Percentiles rank a stretch among this genome's conserved stretches.
Evolutionary conservation across 2,113 vertebrate species (phyloP).

Genomic region (Catharus fuscescens): DNA sequence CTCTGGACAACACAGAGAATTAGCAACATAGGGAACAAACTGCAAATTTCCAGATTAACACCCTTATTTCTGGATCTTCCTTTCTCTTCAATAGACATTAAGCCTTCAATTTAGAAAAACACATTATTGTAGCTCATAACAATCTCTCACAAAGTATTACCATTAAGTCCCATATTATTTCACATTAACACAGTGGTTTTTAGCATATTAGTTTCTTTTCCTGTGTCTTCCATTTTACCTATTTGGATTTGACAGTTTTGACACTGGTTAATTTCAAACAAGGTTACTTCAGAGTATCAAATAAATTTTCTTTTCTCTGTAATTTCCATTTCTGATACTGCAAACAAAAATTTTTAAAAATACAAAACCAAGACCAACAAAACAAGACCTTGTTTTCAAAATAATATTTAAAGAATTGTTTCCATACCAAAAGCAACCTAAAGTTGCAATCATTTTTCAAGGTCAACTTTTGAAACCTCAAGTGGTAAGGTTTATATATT

Average conservation of each 20-base stretch:
- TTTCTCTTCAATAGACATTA: background rate
- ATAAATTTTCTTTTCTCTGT: background rate
- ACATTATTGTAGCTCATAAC: background rate
- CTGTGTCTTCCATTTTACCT: background rate
- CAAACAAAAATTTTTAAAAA: background rate
- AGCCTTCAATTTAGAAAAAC: background rate
- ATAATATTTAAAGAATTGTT: background rate
- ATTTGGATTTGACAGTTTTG: background rate
- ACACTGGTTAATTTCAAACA: background rate
- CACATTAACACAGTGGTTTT: background rate
- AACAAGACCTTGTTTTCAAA: background rate
- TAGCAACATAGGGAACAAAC: background rate
- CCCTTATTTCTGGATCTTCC: background rate
- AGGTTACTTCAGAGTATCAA: background rate
- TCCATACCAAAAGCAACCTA: background rate
- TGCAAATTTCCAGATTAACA: background rate
- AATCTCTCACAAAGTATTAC: background rate
- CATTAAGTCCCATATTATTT: background rate
- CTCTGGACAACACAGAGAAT: background rate
- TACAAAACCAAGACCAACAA: background rate
- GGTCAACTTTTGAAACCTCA: conserved; percentile 9
- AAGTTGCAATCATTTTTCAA: background rate
- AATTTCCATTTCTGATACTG: background rate
- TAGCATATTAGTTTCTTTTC: background rate
- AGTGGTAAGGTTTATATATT: conserved; percentile 22